Evolutionary conservation across 2,888 invertebrate genomes (phyloP).

Genomic region (Scaptomyza caliginosa): DNA sequence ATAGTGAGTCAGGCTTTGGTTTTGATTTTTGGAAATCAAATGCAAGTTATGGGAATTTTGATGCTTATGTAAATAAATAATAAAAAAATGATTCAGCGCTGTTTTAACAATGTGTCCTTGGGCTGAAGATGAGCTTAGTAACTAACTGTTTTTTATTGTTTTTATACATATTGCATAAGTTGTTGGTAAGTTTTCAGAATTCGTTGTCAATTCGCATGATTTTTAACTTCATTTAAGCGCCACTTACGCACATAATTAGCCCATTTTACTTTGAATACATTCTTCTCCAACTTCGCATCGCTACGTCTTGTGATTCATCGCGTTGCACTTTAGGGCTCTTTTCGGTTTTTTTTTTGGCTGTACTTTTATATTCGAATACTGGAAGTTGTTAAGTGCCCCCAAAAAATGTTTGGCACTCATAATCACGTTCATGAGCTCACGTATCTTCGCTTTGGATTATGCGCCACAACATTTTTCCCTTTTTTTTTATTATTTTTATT

Average conservation of each 20-base stretch:
- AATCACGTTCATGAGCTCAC: constrained; percentile 66
- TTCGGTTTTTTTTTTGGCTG: not conserved
- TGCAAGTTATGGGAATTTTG: not conserved
- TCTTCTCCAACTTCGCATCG: constrained; percentile 1
- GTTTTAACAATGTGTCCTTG: constrained; percentile 25
- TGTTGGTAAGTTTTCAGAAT: constrained; percentile 24
- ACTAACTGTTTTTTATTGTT: too few relatives aligned
- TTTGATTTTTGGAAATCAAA: not conserved
- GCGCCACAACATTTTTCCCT: constrained; percentile 6
- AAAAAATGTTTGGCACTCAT: constrained; percentile 6
- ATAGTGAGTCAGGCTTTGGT: not conserved
- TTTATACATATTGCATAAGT: not conserved
- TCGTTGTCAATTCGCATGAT: constrained; percentile 3
- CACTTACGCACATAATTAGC: constrained; percentile 31
- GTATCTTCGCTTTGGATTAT: constrained; percentile 60
- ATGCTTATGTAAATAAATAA: not conserved
- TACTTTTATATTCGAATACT: constrained; percentile 9
- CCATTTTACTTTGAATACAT: constrained; percentile 19
- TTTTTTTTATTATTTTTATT: constrained; percentile 23
- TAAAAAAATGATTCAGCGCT: constrained; percentile 26
- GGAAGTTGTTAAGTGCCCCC: constrained; percentile 3
- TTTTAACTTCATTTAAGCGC: constrained; percentile 18
- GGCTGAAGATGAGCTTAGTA: not conserved
- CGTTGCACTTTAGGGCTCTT: constrained; percentile 29
- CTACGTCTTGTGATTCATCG: constrained; percentile 29